Conservation (phyloP, 1,140 invertebrate species). For the Drosophila erecta region DNA sequence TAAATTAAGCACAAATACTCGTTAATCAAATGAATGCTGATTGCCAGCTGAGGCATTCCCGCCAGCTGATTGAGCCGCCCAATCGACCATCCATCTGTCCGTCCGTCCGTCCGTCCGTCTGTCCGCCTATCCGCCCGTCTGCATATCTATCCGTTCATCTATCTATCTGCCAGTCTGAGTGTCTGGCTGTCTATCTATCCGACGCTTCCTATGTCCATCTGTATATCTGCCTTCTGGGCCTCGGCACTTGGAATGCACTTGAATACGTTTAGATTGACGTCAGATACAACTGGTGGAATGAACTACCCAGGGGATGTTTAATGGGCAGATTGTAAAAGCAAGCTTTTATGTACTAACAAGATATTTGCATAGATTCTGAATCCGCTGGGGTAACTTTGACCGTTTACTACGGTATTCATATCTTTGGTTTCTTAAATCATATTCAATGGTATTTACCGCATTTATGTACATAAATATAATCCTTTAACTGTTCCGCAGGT, state of each 20-base stretch:
- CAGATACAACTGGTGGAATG: conserved; percentile 71
- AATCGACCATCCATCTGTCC: conserved; percentile 14
- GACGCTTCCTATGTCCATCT: conserved; percentile 28
- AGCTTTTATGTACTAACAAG: conserved; percentile 1
- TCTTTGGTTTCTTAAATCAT: too few species aligned
- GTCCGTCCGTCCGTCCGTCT: neutral
- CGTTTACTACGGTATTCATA: too few species aligned
- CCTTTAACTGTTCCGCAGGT: neutral
- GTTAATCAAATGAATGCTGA: conserved; percentile 79
- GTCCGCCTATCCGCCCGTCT: conserved; percentile 1
- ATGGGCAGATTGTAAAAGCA: conserved; percentile 9
- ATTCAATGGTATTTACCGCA: too few species aligned
- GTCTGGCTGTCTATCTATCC: conserved; percentile 23
- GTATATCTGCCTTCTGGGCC: conserved; percentile 25
- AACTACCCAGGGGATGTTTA: conserved; percentile 5
- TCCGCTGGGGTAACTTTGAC: too few species aligned
- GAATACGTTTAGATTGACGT: conserved; percentile 80
- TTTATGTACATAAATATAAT: neutral
- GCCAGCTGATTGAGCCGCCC: conserved; percentile 6
- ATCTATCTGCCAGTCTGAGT: conserved; percentile 20
- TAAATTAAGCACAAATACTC: conserved; percentile 79
- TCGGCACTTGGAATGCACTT: conserved; percentile 62
- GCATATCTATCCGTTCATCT: conserved; percentile 6
- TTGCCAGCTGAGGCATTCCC: conserved; percentile 17
- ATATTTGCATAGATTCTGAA: neutral